These are phyloP conservation scores for Sinodicranocentrus sp. DNA, from an alignment of 2,888 invertebrate genomes.

Conservation along the genomic window DNA sequence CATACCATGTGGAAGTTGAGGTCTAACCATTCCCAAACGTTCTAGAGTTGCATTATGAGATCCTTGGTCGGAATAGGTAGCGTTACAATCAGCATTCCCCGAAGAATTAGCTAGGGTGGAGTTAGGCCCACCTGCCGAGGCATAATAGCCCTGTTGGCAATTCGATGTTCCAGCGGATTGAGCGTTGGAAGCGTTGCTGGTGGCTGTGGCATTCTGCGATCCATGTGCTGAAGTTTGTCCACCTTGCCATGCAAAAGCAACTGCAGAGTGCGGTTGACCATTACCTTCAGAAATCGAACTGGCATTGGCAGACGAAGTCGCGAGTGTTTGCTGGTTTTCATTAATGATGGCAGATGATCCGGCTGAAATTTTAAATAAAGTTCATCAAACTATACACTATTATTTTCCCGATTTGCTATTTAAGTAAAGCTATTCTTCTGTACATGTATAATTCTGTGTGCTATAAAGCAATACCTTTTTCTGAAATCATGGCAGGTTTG, in stretches of 20 bases:
- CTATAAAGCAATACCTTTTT: no score
- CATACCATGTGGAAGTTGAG: background rate
- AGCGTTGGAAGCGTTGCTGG: background rate
- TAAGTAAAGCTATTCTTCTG: no score
- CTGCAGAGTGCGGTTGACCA: conserved; percentile 30
- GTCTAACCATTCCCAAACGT: background rate
- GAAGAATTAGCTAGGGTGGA: conserved; percentile 31
- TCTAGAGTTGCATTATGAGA: conserved; percentile 12
- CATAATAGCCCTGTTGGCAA: conserved; percentile 48
- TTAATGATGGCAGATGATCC: background rate
- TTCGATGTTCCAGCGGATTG: conserved; percentile 36
- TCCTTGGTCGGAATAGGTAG: conserved; percentile 23
- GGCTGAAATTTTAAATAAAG: no score
- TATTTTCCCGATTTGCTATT: no score
- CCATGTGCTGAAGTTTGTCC: conserved; percentile 46
- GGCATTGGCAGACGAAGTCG: conserved; percentile 21
- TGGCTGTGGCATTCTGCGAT: conserved; percentile 34
- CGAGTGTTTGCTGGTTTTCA: conserved; percentile 21
- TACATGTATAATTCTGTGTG: no score
- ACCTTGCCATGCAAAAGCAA: conserved; percentile 54
- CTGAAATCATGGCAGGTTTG: no score
- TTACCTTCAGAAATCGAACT: conserved; percentile 41
- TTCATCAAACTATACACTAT: no score
- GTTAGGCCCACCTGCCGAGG: conserved; percentile 31
- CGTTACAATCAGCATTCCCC: conserved; percentile 41